Evolutionary conservation across 2,797 vertebrate genomes (phyloP).

Genomic region (Chanos chanos): DNA sequence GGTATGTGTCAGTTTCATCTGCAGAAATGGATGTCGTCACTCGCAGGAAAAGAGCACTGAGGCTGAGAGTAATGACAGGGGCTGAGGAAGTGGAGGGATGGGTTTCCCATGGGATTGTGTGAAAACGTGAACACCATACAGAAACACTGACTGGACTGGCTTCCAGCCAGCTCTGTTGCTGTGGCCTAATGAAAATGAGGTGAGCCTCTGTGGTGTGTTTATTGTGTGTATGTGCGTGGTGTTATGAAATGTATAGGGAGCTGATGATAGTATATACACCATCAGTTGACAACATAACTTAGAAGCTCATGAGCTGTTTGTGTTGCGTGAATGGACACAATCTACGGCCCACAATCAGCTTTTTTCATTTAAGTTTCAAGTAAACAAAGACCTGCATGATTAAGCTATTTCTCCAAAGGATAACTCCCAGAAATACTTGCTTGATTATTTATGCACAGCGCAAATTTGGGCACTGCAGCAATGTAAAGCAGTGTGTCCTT

Average conservation of each 20-base stretch:
- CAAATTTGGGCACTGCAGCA: no score
- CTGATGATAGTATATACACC: background rate
- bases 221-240: background rate
- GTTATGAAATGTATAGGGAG: background rate
- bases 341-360: no score
- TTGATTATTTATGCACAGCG: no score
- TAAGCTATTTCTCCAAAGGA: no score
- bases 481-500: no score
- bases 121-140: slow-evolving; percentile 19
- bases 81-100: background rate
- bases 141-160: background rate
- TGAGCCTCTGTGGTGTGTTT: background rate
- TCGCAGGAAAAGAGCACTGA: background rate
- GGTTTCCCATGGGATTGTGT: slow-evolving; percentile 8
- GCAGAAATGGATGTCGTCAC: background rate
- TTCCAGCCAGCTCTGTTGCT: background rate
- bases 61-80: background rate
- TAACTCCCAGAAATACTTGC: no score
- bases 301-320: no score
- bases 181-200: background rate
- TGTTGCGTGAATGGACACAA: no score
- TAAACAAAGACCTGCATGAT: no score
- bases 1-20: no score
- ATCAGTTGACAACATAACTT: no score
- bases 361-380: no score